phyloP scores from a whole-genome alignment of 2,797 vertebrate genomes.

The Syngnathus acus region DNA sequence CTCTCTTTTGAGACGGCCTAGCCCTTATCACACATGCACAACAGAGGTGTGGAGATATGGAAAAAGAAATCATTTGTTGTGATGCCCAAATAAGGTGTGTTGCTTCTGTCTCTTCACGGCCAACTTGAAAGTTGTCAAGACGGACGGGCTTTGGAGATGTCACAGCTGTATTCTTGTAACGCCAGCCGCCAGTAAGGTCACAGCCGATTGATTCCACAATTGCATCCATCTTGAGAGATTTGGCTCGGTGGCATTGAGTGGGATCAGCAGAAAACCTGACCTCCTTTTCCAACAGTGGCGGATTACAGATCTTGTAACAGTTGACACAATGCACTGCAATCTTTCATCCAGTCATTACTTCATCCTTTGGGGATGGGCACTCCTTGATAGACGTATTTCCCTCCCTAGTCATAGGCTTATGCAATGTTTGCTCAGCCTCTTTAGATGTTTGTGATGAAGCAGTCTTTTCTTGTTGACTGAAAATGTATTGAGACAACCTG shows the following conservation, averaged over 20 bases:
- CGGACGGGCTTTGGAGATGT: neutral
- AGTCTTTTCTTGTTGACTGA: neutral
- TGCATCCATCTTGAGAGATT: neutral
- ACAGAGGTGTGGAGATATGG: conserved; percentile 5
- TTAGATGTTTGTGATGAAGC: neutral
- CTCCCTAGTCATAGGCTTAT: neutral
- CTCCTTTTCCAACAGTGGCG: neutral
- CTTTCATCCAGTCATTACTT: neutral
- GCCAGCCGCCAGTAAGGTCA: neutral
- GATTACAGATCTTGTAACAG: neutral
- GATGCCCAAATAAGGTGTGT: neutral
- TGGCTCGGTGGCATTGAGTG: neutral
- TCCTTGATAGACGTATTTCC: neutral
- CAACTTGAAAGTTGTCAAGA: neutral
- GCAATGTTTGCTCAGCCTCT: neutral
- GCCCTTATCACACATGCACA: conserved; percentile 8
- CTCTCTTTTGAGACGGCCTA: conserved; percentile 25
- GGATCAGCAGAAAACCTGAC: neutral
- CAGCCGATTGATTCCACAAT: neutral
- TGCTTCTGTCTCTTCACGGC: neutral
- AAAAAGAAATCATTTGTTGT: neutral
- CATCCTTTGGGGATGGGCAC: neutral
- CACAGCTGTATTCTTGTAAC: neutral
- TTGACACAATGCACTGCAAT: neutral
- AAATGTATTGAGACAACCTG: neutral